Percentiles rank a stretch among this genome's conserved stretches.
Conservation (phyloP, 2,113 vertebrate species). For the Theropithecus gelada region DNA sequence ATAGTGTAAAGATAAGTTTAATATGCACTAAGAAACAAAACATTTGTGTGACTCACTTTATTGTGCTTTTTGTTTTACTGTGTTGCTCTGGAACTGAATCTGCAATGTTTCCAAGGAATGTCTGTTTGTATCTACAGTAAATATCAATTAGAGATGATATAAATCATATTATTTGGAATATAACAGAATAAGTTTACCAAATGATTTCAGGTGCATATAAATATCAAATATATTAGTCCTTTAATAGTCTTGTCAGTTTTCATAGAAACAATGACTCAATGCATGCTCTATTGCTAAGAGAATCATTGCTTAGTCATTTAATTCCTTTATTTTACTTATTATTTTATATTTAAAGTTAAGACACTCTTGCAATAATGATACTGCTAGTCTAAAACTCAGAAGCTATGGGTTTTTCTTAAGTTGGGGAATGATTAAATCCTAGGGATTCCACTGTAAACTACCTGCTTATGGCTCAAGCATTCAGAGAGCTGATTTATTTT, state of each 20-base stretch:
- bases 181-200: neutral
- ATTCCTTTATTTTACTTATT: neutral
- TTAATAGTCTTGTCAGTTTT: neutral
- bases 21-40: neutral
- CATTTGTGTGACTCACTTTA: neutral
- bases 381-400: neutral
- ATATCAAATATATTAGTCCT: neutral
- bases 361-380: neutral
- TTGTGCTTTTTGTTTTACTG: neutral
- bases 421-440: neutral
- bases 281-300: neutral
- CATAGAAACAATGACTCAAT: neutral
- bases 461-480: neutral
- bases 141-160: neutral
- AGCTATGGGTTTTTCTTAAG: neutral
- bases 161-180: neutral
- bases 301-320: neutral
- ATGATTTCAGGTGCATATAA: neutral
- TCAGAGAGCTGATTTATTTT: neutral
- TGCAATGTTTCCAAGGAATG: neutral
- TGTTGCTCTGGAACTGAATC: neutral
- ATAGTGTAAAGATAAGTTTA: neutral
- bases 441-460: neutral
- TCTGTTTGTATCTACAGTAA: neutral
- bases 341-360: constrained; percentile 4